Evolutionary conservation across 2,113 vertebrate genomes (phyloP).

Genomic region (Hydropotes inermis): DNA sequence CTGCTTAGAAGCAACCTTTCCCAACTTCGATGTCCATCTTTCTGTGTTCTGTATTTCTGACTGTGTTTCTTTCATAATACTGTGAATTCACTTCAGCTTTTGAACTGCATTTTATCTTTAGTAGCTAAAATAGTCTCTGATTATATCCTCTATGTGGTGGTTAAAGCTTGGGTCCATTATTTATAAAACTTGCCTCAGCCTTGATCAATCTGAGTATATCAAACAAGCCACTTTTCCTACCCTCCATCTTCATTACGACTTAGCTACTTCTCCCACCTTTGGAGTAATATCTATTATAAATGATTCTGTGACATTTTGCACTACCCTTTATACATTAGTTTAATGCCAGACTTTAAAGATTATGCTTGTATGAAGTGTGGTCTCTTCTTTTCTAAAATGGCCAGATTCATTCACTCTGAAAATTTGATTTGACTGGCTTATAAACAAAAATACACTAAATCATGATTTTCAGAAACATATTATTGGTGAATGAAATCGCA

Average conservation of each 20-base stretch:
- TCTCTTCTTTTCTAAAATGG: not conserved
- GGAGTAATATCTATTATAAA: not conserved
- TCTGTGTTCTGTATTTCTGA: not conserved
- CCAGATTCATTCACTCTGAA: not conserved
- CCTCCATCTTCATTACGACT: not conserved
- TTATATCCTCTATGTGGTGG: not conserved
- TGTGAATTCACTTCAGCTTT: not conserved
- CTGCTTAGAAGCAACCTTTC: not conserved
- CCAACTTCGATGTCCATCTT: not conserved
- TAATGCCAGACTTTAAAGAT: not conserved
- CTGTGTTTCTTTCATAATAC: not conserved
- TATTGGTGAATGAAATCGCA: not conserved
- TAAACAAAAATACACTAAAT: constrained; percentile 14
- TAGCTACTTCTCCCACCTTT: not conserved
- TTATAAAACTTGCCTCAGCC: not conserved
- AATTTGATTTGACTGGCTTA: not conserved
- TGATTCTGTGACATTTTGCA: not conserved
- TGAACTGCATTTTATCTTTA: not conserved
- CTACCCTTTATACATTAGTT: not conserved
- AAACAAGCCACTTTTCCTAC: not conserved
- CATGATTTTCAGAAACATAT: not conserved
- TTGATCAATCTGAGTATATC: not conserved
- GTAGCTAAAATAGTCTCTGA: not conserved
- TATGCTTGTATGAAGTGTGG: not conserved
- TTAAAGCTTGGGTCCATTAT: not conserved